A percentile compares a stretch with the other conserved stretches of the same genome.
Conservation (phyloP, 2,888 invertebrate genomes). For the Frankliniella intonsa region DNA sequence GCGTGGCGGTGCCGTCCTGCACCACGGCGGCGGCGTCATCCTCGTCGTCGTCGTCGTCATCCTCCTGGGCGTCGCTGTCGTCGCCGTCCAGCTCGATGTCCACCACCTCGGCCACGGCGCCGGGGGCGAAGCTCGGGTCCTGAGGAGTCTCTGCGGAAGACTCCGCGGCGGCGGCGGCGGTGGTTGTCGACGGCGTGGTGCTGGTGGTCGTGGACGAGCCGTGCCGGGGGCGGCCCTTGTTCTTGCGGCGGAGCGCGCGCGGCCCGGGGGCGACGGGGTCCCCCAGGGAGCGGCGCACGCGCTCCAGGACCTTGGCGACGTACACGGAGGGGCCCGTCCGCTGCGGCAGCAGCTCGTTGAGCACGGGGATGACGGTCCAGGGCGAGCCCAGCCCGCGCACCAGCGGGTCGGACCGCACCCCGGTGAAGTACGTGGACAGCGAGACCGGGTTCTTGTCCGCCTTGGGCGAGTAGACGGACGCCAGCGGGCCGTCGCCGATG, state of each 20-base stretch:
- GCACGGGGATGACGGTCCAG: background rate
- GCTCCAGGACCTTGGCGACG: background rate
- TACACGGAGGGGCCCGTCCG: background rate
- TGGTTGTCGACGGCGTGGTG: background rate
- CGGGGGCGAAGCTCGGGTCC: background rate
- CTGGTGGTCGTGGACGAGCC: background rate
- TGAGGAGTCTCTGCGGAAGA: background rate
- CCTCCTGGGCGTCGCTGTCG: background rate
- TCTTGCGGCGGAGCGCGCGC: background rate
- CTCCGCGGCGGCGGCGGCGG: background rate
- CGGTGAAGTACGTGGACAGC: background rate
- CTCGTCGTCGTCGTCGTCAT: background rate
- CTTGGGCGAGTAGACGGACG: background rate
- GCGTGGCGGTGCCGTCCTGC: background rate
- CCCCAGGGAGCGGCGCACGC: background rate
- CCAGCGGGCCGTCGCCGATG: background rate
- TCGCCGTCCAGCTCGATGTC: background rate
- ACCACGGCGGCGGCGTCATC: background rate
- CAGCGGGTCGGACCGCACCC: background rate
- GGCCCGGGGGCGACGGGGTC: background rate
- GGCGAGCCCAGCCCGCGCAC: background rate
- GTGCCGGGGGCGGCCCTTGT: background rate
- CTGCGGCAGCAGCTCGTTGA: background rate
- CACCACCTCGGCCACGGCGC: background rate
- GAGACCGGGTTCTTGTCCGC: background rate